phyloP scores from a whole-genome alignment of 2,888 invertebrate species.

The Leptopterna dolabrata region DNA sequence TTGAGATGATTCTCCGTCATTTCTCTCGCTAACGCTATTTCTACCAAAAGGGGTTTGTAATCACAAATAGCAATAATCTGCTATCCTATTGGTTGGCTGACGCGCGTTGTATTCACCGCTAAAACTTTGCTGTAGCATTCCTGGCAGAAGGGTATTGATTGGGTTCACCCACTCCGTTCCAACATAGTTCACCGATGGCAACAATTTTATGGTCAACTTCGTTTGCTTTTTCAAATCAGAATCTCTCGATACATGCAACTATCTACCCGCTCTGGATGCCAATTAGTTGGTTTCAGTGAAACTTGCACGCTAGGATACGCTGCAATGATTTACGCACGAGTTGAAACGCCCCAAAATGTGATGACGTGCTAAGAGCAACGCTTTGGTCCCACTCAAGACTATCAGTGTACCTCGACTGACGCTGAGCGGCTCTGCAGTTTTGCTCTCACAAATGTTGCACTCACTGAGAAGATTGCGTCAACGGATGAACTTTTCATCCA shows the following conservation, averaged over 20 bases:
- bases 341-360: not conserved
- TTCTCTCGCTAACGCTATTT: not conserved
- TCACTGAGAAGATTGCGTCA: too few relatives aligned
- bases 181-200: not conserved
- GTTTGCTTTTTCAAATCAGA: not conserved
- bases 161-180: not conserved
- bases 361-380: not conserved
- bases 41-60: not conserved
- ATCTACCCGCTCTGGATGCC: not conserved
- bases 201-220: not conserved
- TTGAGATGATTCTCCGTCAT: not conserved
- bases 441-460: not conserved
- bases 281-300: not conserved
- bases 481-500: too few relatives aligned
- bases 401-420: not conserved
- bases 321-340: not conserved
- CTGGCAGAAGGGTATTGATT: not conserved
- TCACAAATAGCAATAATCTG: not conserved
- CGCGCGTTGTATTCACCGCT: not conserved
- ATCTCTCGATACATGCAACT: not conserved
- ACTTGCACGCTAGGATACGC: not conserved
- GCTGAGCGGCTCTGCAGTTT: not conserved
- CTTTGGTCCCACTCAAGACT: not conserved
- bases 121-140: not conserved
- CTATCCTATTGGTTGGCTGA: too few relatives aligned